phyloP scores from a whole-genome alignment of 2,113 vertebrate genomes.

The Alectura lathami region DNA sequence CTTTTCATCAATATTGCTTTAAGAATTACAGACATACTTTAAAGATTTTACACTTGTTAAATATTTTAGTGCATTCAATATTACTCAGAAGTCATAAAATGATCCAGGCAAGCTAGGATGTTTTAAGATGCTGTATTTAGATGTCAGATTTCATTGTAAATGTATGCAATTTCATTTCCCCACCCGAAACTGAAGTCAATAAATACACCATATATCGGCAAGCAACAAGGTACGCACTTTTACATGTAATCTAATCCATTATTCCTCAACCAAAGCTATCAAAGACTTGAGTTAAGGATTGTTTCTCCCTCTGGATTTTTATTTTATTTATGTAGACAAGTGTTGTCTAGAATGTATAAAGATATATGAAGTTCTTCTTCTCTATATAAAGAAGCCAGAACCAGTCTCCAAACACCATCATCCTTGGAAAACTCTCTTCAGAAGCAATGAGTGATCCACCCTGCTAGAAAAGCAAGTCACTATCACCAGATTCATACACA shows the following conservation, averaged over 20 bases:
- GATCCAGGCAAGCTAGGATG: neutral
- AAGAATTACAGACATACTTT: slow-evolving; percentile 40
- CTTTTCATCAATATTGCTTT: slow-evolving; percentile 50
- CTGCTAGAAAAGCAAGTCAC: neutral
- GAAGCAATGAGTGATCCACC: accelerated
- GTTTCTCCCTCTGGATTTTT: neutral
- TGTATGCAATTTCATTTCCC: slow-evolving; percentile 44
- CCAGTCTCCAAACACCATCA: neutral
- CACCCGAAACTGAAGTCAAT: slow-evolving; percentile 17
- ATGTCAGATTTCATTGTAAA: slow-evolving; percentile 3
- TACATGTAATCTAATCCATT: neutral
- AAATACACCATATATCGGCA: slow-evolving; percentile 6
- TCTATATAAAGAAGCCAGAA: neutral
- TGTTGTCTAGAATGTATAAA: neutral
- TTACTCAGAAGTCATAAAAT: neutral
- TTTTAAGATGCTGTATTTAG: neutral
- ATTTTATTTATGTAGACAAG: neutral
- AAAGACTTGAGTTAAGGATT: neutral
- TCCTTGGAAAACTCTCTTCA: neutral
- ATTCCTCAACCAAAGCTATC: neutral
- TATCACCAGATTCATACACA: neutral
- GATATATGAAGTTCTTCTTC: too few species aligned
- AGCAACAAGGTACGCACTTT: neutral
- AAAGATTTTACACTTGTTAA: slow-evolving; percentile 65
- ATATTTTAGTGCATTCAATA: slow-evolving; percentile 64